These are phyloP conservation scores for Rhincodon typus DNA, from an alignment of 2,797 vertebrate species.

Conservation along the genomic window DNA sequence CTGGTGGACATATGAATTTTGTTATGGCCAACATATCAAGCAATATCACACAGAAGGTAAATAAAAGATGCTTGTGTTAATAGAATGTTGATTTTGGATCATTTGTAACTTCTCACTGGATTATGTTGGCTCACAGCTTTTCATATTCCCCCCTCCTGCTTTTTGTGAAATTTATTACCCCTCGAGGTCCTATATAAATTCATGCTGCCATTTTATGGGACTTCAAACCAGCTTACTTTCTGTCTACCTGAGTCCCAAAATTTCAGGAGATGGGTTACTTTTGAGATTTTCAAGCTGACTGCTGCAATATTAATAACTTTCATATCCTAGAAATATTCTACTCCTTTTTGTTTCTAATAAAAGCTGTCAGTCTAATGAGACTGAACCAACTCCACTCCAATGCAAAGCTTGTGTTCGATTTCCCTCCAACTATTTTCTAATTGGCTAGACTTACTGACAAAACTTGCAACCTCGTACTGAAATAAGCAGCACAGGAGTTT, in stretches of 20 bases:
- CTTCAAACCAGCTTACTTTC: background rate
- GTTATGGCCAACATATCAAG: conserved; percentile 79
- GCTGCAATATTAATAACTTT: background rate
- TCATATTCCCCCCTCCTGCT: background rate
- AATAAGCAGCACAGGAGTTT: background rate
- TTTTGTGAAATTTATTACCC: background rate
- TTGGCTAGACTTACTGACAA: no score
- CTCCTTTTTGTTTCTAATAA: background rate
- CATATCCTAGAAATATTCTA: background rate
- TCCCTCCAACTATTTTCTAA: background rate
- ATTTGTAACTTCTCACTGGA: background rate
- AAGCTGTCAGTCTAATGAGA: background rate
- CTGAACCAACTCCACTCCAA: background rate
- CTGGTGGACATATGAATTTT: conserved; percentile 98
- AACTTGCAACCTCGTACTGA: background rate
- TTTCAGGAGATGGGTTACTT: background rate
- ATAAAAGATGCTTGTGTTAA: background rate
- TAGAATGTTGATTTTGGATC: background rate
- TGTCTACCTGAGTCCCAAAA: background rate
- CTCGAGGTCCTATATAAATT: background rate
- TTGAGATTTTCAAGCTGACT: background rate
- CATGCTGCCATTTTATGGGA: no score
- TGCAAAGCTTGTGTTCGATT: background rate
- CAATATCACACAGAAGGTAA: conserved; percentile 93
- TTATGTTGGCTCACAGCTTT: background rate